phyloP scores from a whole-genome alignment of 2,888 invertebrate genomes.

The Pammene fasciana region DNA sequence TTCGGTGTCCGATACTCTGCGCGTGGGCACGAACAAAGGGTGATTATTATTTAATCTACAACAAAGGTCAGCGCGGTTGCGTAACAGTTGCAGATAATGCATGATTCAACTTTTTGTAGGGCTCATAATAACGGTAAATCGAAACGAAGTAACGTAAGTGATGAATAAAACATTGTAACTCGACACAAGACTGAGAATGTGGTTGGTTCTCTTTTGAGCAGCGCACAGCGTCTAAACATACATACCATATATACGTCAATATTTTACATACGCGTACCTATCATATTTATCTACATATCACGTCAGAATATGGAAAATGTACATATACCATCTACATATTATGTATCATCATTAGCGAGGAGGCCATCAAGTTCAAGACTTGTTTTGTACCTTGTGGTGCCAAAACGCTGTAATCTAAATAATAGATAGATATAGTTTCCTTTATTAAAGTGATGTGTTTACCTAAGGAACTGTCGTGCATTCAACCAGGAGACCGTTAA shows the following conservation, averaged over 20 bases:
- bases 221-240: background rate
- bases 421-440: conserved; percentile 38
- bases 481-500: conserved; percentile 56
- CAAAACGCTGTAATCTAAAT: no score
- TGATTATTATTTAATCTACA: conserved; percentile 42
- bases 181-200: conserved; percentile 42
- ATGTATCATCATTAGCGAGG: no score
- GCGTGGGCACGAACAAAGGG: conserved; percentile 35
- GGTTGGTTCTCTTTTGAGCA: background rate
- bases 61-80: conserved; percentile 60
- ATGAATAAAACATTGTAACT: conserved; percentile 46
- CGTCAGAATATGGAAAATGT: no score
- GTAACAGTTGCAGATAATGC: conserved; percentile 54
- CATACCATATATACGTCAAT: no score
- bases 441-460: conserved; percentile 45
- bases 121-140: conserved; percentile 51
- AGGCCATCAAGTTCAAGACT: no score
- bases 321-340: no score
- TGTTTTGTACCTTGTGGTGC: no score
- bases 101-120: conserved; percentile 51
- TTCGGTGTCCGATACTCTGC: conserved; percentile 28
- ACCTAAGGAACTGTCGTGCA: conserved; percentile 46
- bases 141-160: conserved; percentile 52
- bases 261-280: no score
- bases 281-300: no score